These are phyloP conservation scores for Pseudorhombus dupliciocellatus DNA, from an alignment of 2,113 vertebrate species.

Conservation along the genomic window DNA sequence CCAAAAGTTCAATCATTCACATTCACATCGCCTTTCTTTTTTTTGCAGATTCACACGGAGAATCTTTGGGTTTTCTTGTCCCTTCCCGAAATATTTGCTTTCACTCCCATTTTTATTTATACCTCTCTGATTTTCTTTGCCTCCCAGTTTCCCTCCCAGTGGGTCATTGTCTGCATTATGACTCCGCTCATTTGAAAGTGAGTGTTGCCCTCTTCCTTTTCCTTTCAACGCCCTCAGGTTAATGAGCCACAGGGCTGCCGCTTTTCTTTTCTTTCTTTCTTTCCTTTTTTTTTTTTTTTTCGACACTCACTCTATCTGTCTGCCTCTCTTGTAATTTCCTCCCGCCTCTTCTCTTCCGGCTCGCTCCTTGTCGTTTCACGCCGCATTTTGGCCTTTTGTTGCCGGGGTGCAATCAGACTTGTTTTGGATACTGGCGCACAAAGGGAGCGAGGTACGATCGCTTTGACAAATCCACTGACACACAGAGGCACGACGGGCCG, in stretches of 20 bases:
- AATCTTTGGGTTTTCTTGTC: neutral
- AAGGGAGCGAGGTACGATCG: conserved; percentile 49
- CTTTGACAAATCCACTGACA: conserved; percentile 27
- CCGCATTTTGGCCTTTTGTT: conserved; percentile 66
- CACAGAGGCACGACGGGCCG: conserved; percentile 5
- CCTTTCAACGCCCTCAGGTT: conserved; percentile 63
- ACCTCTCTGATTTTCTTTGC: neutral
- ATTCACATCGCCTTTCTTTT: no score
- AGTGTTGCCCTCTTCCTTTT: conserved; percentile 42
- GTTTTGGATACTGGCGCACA: conserved; percentile 68
- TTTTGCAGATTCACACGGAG: neutral
- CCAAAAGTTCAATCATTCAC: neutral
- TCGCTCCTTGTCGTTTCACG: conserved; percentile 50
- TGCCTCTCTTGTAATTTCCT: conserved; percentile 39
- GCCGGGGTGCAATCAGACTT: conserved; percentile 59
- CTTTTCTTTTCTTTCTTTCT: conserved; percentile 56
- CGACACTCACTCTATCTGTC: conserved; percentile 62
- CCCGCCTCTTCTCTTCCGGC: conserved; percentile 27
- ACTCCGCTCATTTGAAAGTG: conserved; percentile 60
- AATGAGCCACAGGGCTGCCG: conserved; percentile 64
- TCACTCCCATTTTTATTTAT: neutral
- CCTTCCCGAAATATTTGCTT: neutral
- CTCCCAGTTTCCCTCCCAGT: conserved; percentile 10
- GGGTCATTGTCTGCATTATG: conserved; percentile 69
- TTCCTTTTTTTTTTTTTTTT: conserved; percentile 60